Conservation (phyloP, 2,797 vertebrate genomes). For the Tamandua tetradactyla region DNA sequence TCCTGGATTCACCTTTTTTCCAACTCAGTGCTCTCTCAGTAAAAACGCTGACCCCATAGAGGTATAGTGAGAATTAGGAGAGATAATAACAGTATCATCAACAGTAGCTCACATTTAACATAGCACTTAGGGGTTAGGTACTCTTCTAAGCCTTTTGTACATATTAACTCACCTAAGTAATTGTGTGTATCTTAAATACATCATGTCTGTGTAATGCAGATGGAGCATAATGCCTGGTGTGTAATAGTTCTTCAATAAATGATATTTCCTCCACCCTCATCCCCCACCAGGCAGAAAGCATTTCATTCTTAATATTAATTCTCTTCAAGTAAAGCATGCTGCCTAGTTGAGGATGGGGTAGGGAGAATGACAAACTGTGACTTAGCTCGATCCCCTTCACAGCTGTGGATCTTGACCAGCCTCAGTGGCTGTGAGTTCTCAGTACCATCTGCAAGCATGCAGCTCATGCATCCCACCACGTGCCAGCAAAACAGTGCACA, state of each 20-base stretch:
- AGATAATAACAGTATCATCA: neutral
- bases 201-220: neutral
- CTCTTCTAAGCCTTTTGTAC: neutral
- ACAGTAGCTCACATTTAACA: neutral
- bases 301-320: conserved; percentile 37
- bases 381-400: neutral
- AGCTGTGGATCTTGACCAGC: neutral
- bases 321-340: conserved; percentile 31
- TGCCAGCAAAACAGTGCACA: neutral
- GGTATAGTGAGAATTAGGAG: neutral
- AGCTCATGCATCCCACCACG: neutral
- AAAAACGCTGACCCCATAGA: neutral
- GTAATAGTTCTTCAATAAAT: neutral
- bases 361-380: neutral
- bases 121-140: neutral
- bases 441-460: neutral
- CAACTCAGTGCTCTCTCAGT: neutral
- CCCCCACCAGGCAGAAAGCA: neutral
- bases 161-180: neutral
- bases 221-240: neutral
- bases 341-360: neutral
- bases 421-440: neutral
- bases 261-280: neutral
- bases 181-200: neutral
- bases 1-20: conserved; percentile 3